Base-by-base conservation (phyloP, 2,113 vertebrate genomes). In the Vulpes vulpes region DNA sequence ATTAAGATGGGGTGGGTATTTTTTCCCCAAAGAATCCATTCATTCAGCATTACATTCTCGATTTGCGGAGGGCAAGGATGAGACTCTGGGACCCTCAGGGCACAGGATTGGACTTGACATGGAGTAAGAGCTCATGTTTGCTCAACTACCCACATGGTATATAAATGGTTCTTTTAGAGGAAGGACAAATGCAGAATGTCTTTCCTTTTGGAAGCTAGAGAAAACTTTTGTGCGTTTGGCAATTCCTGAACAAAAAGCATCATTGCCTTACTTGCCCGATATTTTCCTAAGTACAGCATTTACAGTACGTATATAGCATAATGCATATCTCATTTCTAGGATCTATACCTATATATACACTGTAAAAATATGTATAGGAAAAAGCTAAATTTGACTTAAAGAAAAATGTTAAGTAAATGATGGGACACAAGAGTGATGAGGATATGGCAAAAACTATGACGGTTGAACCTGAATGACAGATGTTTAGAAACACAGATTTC, bases 301-400 rank as follows among this genome's bases (percentile, higher is more conserved):
- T 35, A 22, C 43, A 8, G 12, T 79, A 53, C 25, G 3, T 0
- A 5, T 71, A 23, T n/a, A 51, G 43, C 14, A 27, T 76, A 49
- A 74, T 51, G 4, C 6, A 14, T 35, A 62, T 49, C 3, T 43
- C 3, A 4, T 64, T 22, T 57, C 15, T 51, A 6, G 35, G 38
- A 38, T 73, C 17, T 1, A 5, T 83, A 11, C 11, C 32, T 30
- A 73, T n/a, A 35, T 73, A 84, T 88, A 22, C 20, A 51, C 64
- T 59, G 80, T 85, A 86, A 94, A 97, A 80, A 60, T 55, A 79
- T 55, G 23, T 4, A 55, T 22, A 89, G 53, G 20, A 78, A 71
- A 91, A 78, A 74, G n/a, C 15, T 84, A 85, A 96, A 85, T 93
- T 91, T 19, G 71, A 35, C 32, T 51, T 81, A 59, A 71, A 62